Percentiles rank a stretch among this genome's conserved stretches.
Conservation (phyloP, 1,140 invertebrate species). For the Drosophila sucinea region DNA sequence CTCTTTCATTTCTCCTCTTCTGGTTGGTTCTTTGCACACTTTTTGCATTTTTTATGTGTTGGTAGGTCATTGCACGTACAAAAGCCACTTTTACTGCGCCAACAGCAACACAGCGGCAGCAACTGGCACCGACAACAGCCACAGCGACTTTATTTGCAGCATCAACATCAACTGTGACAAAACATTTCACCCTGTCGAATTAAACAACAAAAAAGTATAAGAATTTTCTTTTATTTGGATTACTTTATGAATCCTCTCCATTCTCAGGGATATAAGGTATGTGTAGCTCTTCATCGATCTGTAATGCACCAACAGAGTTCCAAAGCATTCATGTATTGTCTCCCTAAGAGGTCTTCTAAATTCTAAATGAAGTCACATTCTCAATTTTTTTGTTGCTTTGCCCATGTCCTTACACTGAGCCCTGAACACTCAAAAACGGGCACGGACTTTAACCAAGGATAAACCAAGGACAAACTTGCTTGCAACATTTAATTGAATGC, state of each 20-base stretch:
- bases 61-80: conserved; percentile 83
- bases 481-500: background rate
- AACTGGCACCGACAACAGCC: conserved; percentile 25
- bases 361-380: background rate
- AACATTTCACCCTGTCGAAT: conserved; percentile 68
- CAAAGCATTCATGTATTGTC: background rate
- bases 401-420: background rate
- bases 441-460: background rate
- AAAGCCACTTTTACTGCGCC: conserved; percentile 82
- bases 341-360: background rate
- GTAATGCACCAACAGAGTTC: background rate
- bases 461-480: background rate
- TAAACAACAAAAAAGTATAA: conserved; percentile 65
- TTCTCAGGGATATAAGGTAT: conserved; percentile 40
- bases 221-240: conserved; percentile 16
- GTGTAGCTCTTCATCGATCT: background rate
- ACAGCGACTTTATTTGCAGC: conserved; percentile 18
- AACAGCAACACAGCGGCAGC: conserved; percentile 46
- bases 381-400: conserved; percentile 14
- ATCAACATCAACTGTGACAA: conserved; percentile 23
- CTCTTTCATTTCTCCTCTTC: conserved; percentile 10
- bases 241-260: conserved; percentile 1
- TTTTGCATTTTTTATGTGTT: conserved; percentile 82
- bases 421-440: background rate
- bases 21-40: conserved; percentile 44